Evolutionary conservation across 2,113 vertebrate genomes (phyloP), one percentile per base, ranked within the genome.

Genomic region (Siphamia tubifer): DNA sequence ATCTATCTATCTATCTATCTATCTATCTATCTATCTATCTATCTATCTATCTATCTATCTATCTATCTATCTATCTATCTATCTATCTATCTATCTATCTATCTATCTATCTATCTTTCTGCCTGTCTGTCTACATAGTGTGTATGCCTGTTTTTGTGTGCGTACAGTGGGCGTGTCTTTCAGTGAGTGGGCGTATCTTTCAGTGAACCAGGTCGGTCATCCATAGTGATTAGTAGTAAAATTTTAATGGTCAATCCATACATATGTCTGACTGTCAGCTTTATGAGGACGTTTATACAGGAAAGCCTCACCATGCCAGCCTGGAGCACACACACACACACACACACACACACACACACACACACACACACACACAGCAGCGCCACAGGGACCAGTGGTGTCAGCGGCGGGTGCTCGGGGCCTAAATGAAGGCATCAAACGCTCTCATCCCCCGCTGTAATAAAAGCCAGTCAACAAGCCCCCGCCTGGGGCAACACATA

Each of bases 351-450:
- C 34, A 55, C 54, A 78, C 44, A 68, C 16, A 52, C 27, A 64
- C 49, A 65, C 48, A 64, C 48, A 51, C 39, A 45, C n/a, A 67
- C 9, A 55, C 62, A 58, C 4, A 35, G 87, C 81, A 1, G 79
- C 76, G 87, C 87, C 87, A 89, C 74, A 69, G 88, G 81, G 66
- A 81, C 87, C 82, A 64, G 70, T 39, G 77, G 78, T 87, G 85
- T 85, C 82, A 85, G 74, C 2, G 51, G 76, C 20, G 34, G 82
- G 72, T 76, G 89, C 85, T 84, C 43, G 75, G 79, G 61, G 75
- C 85, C 68, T 88, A 89, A 91, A 94, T 93, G 87, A 92, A 96
- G 93, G 91, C 85, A 90, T 92, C 90, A 92, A 77, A 68, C 86
- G 58, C 78, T 81, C 85, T 87, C 86, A 81, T 83, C 68, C 84